phyloP scores from a whole-genome alignment of 2,113 vertebrate genomes.

The Gymnorhina tibicen region DNA sequence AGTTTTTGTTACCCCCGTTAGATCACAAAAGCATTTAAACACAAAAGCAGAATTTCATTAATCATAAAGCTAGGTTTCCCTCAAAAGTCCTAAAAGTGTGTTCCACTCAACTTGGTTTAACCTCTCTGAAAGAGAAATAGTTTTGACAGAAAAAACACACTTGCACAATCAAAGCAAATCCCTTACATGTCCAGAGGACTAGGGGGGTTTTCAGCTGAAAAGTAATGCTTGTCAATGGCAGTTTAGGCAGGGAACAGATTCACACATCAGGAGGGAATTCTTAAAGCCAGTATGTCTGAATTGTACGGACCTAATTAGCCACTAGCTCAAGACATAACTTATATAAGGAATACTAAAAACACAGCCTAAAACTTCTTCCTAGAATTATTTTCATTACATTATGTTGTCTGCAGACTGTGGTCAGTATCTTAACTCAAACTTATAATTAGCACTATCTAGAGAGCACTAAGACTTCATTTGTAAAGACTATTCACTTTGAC shows the following conservation, averaged over 20 bases:
- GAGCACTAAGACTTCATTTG: neutral
- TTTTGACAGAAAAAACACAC: neutral
- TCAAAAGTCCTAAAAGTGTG: neutral
- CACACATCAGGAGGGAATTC: neutral
- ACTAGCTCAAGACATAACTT: neutral
- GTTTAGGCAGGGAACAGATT: neutral
- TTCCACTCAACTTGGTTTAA: neutral
- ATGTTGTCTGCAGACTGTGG: neutral
- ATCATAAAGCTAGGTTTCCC: neutral
- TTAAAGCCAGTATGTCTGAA: neutral
- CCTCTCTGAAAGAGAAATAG: neutral
- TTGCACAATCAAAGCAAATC: neutral
- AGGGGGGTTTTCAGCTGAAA: neutral
- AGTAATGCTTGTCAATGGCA: neutral
- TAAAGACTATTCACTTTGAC: neutral
- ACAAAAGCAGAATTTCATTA: neutral
- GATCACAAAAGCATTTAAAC: neutral
- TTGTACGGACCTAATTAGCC: neutral
- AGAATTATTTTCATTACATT: neutral
- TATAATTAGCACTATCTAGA: neutral
- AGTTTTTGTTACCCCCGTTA: neutral
- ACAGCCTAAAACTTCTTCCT: neutral
- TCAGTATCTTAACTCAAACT: neutral
- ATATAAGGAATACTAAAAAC: neutral
- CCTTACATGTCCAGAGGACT: neutral